Evolutionary conservation across 2,797 vertebrate species (phyloP), one percentile per base, ranked within the genome.

Genomic region (Arnoldichthys spilopterus): DNA sequence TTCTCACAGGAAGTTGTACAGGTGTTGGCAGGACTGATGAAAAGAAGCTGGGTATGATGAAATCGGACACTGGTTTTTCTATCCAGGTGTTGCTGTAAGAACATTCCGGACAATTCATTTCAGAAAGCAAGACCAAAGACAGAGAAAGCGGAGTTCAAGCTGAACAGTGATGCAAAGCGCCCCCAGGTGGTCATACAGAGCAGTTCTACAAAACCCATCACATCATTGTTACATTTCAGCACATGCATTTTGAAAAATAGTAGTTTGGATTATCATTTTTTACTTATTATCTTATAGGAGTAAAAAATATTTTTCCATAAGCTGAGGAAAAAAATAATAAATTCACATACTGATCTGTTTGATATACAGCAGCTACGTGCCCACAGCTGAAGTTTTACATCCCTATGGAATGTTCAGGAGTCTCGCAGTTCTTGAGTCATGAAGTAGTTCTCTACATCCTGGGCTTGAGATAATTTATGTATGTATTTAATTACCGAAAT

Each of bases 1-100:
- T 34, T 34, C 49, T 71, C 58, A 34, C 22, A 54, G 15, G 11
- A 58, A 15, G 56, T 63, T 76, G 34, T 40, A 62, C 5, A 53
- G 63, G 47, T n/a, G 63, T 75, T 80, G 73, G 67, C 47, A 75
- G 13, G 28, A 56, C 74, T 40, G 37, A 40, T 40, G 43, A 45
- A 45, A 15, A 15, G 18, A 18, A 71, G n/a, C 22, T 54, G 49
- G 37, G 16, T 15, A 12, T n/a, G 1, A 45, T n/a, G 12, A 64
- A 59, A 20, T 20, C 9, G 45, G 18, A 22, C 75, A 75, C n/a
- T n/a, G 26, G 56, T 16, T 24, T 7, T 62, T 22, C 24, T 15
- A 66, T 51, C 22, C 34, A 45, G 49, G 30, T 76, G 30, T n/a
- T 72, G 61, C 22, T 7, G 18, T 8, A 28, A 20, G 22, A 54